Base-by-base conservation (phyloP, 2,888 invertebrate genomes). In the Mesochorus sp. region DNA sequence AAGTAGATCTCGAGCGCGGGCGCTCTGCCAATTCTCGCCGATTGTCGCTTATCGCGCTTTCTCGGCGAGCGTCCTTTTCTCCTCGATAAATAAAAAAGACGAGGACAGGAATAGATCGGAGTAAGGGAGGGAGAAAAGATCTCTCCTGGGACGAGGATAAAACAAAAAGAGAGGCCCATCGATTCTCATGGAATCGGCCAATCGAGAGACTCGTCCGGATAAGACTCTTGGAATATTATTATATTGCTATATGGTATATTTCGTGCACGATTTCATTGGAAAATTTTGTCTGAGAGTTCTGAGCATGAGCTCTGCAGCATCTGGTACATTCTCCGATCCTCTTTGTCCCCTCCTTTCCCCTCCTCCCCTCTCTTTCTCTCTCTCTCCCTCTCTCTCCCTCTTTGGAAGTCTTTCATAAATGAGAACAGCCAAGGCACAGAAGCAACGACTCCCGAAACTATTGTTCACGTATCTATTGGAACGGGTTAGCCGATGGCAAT, bases 21-120 rank as follows among this genome's bases (percentile, higher is more conserved):
- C 78, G 53, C 28, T 59, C 66, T 78, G 78, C 78, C 78, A 78
- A 78, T 78, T 78, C 64, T 74, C 70, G 31, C 51, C 70, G 74
- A 78, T 66, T 37, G 70, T 74, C 70, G 74, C 74, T 78, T 78
- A 78, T 78, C 78, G 78, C 74, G 47, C 64, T 71, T 64, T 70
- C 70, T 71, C 78, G 74, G 59, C n/a, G n/a, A 66, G 17, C 53
- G 44, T 70, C 64, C 44, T 59, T 74, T 71, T 78, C n/a, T n/a
- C 59, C 51, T 61, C 70, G 59, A 71, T 74, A 78, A 66, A 78
- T 78, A 74, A 74, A 34, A 71, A 19, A n/a, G 26, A 51, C 17
- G 26, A 19, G 19, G 34, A 47, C 34, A 39, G 31, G 42, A 19
- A 62, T 44, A 73, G 8, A 10, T 26, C 8, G 34, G 39, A 21